These are phyloP conservation scores for Pammene fasciana DNA, from an alignment of 2,888 invertebrate genomes.

Conservation along the genomic window DNA sequence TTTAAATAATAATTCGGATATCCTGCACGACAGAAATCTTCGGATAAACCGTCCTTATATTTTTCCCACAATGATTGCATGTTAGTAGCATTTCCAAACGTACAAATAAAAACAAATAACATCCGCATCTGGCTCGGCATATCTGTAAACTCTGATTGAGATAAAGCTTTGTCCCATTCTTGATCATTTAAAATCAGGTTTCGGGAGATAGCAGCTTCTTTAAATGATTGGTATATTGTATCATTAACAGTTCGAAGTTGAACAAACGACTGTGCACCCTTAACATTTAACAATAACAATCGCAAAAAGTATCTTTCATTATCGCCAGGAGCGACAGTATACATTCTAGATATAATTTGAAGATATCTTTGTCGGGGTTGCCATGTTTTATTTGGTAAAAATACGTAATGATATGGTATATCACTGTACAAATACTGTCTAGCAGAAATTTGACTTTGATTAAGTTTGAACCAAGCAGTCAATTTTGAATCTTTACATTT, in stretches of 20 bases:
- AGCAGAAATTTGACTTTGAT: constrained; percentile 1
- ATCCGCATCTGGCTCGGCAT: constrained; percentile 1
- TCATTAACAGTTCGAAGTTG: too few species aligned
- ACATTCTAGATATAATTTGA: constrained; percentile 4
- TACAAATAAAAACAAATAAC: constrained; percentile 9
- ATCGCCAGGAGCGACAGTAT: constrained; percentile 1
- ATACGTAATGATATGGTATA: constrained; percentile 8
- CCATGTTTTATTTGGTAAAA: background rate
- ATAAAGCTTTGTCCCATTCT: constrained; percentile 8
- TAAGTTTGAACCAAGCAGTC: constrained; percentile 11
- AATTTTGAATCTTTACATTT: background rate
- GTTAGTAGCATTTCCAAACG: background rate
- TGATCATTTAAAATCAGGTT: constrained; percentile 9
- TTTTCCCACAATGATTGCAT: constrained; percentile 13
- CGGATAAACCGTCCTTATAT: constrained; percentile 16
- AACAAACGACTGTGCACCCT: too few species aligned
- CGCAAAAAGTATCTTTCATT: background rate
- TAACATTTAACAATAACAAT: too few species aligned
- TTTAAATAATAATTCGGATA: constrained; percentile 5
- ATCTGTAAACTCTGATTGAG: constrained; percentile 2
- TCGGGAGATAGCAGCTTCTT: background rate
- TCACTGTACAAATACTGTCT: constrained; percentile 5
- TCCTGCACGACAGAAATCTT: constrained; percentile 1
- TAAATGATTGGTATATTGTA: too few species aligned
- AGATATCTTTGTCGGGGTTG: background rate